phyloP scores from a whole-genome alignment of 2,797 vertebrate species.

The Antennarius maculatus region DNA sequence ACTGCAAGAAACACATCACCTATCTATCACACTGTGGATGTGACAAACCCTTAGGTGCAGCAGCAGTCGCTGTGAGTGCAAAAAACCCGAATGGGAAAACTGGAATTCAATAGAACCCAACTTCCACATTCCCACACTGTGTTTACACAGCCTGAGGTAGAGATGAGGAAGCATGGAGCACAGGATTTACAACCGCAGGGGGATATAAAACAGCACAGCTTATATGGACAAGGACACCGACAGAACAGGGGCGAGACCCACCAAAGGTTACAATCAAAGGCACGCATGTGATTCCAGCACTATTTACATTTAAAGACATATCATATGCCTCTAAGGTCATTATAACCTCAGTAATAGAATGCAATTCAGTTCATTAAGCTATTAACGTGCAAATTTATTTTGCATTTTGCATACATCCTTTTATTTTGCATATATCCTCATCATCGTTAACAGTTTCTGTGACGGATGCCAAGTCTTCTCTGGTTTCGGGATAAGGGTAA shows the following conservation, averaged over 20 bases:
- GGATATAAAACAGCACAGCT: constrained; percentile 19
- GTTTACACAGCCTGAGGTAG: constrained; percentile 13
- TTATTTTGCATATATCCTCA: too few species aligned
- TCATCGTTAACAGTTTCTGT: too few species aligned
- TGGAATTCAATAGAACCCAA: constrained; percentile 5
- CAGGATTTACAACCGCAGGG: constrained; percentile 28
- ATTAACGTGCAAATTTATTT: too few species aligned
- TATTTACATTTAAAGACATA: too few species aligned
- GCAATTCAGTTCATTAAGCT: too few species aligned
- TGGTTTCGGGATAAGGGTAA: too few species aligned
- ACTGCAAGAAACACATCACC: constrained; percentile 32
- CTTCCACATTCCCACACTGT: neutral
- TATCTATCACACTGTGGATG: neutral
- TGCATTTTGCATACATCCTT: too few species aligned
- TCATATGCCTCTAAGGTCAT: too few species aligned
- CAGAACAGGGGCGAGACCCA: constrained; percentile 11
- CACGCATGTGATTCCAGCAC: too few species aligned
- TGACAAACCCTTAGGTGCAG: neutral
- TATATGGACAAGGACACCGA: constrained; percentile 24
- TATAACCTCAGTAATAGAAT: too few species aligned
- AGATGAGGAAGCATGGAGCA: constrained; percentile 12
- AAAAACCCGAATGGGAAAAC: constrained; percentile 12
- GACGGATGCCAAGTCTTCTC: too few species aligned
- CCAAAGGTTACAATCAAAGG: too few species aligned
- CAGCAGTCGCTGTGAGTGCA: neutral